A percentile compares a stretch with the other conserved stretches of the same genome.
Conservation (phyloP, 2,113 vertebrate species). For the Leuciscus idus region DNA sequence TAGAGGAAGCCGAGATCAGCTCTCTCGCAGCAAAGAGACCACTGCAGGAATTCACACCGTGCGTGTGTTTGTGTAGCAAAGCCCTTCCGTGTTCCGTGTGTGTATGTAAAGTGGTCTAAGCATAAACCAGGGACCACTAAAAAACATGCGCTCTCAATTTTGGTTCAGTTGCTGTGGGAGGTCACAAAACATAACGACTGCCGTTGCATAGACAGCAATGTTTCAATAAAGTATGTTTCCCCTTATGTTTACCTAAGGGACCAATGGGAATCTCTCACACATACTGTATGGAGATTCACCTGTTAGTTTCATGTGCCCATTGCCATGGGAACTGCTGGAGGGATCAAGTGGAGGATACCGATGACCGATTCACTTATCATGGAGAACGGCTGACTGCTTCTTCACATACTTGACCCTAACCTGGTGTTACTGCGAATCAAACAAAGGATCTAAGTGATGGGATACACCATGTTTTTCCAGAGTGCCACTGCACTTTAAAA, state of each 20-base stretch:
- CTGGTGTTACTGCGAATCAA: slow-evolving; percentile 3
- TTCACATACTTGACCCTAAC: slow-evolving; percentile 30
- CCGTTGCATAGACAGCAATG: neutral
- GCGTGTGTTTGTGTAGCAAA: slow-evolving; percentile 16
- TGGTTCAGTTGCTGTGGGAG: neutral
- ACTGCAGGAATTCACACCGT: slow-evolving; percentile 64
- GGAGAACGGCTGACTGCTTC: slow-evolving; percentile 19
- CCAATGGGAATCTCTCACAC: neutral
- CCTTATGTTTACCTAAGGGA: neutral
- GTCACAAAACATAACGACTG: neutral
- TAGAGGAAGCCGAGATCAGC: slow-evolving; percentile 62
- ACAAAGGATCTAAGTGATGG: slow-evolving; percentile 33
- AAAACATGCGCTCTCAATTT: neutral
- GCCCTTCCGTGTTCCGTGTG: neutral
- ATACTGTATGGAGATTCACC: neutral
- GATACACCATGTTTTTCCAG: slow-evolving; percentile 7
- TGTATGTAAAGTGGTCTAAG: neutral
- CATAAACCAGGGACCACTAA: neutral
- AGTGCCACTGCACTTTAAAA: slow-evolving; percentile 25
- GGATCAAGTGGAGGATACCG: slow-evolving; percentile 41
- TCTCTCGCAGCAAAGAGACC: slow-evolving; percentile 61
- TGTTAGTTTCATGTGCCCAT: neutral
- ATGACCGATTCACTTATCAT: slow-evolving; percentile 39
- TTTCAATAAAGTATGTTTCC: neutral
- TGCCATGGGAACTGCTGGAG: slow-evolving; percentile 15